A percentile compares a stretch with the other conserved stretches of the same genome.
phyloP scores from a whole-genome alignment of 2,888 invertebrate genomes.

The Sinelater perroti region DNA sequence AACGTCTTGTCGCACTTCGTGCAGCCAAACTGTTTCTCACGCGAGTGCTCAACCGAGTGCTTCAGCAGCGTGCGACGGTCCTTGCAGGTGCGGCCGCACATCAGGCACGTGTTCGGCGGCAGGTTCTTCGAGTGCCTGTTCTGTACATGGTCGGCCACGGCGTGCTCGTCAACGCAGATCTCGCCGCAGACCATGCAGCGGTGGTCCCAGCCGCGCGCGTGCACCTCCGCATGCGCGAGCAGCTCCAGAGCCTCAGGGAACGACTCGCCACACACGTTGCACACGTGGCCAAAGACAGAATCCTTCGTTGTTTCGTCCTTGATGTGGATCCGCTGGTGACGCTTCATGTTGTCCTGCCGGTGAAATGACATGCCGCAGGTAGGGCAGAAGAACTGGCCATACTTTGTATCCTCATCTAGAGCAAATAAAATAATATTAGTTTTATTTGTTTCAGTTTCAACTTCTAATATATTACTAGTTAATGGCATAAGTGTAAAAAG shows the following conservation, averaged over 20 bases:
- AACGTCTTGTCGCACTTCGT: conserved; percentile 76
- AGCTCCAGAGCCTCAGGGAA: conserved; percentile 80
- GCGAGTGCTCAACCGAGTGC: conserved; percentile 75
- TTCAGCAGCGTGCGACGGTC: conserved; percentile 73
- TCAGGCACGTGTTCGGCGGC: conserved; percentile 71
- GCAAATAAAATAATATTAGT: conserved; percentile 6
- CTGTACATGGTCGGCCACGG: conserved; percentile 71
- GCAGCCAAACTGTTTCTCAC: conserved; percentile 69
- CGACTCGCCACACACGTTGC: conserved; percentile 81
- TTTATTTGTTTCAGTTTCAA: no score
- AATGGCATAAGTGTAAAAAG: no score
- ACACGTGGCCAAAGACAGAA: conserved; percentile 66
- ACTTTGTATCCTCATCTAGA: conserved; percentile 63
- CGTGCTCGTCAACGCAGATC: conserved; percentile 68
- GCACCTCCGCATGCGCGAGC: conserved; percentile 81
- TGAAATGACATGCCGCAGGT: conserved; percentile 84
- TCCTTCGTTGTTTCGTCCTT: conserved; percentile 53
- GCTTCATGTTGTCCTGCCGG: conserved; percentile 75
- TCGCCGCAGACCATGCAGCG: conserved; percentile 74
- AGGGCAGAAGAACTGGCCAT: conserved; percentile 71
- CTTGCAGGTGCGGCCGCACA: conserved; percentile 75
- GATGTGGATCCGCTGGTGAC: conserved; percentile 66
- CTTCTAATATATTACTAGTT: no score
- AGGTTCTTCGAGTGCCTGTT: conserved; percentile 68
- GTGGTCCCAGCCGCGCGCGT: conserved; percentile 69